Conservation (phyloP, 2,797 vertebrate species). For the Corythornis leucogaster region DNA sequence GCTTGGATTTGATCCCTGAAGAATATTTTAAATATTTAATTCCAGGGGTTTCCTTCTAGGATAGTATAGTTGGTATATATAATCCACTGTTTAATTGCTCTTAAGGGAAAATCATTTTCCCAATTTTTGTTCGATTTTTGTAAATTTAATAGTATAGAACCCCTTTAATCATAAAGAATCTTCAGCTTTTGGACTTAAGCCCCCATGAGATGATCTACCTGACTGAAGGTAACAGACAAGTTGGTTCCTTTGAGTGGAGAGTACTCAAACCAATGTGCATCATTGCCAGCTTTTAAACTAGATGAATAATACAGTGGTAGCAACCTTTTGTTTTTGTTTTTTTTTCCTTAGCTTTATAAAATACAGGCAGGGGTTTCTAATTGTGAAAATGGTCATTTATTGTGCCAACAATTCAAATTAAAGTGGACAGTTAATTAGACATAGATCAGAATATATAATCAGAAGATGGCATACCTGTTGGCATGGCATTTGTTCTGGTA, state of each 20-base stretch:
- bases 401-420: background rate
- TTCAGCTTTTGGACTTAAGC: background rate
- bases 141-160: accelerated
- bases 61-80: background rate
- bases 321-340: background rate
- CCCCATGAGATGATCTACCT: background rate
- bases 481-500: background rate
- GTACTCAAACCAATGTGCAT: background rate
- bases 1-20: background rate
- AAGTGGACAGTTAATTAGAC: background rate
- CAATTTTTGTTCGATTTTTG: background rate
- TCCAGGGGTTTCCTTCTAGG: background rate
- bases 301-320: background rate
- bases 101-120: background rate
- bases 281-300: background rate
- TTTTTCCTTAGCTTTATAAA: background rate
- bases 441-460: no score
- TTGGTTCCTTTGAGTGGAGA: background rate
- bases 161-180: background rate
- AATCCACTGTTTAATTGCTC: background rate
- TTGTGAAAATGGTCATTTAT: background rate
- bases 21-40: background rate
- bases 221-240: background rate
- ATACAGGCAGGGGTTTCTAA: background rate
- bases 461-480: background rate